Conservation (phyloP, 2,888 invertebrate genomes). For the Drosophila tanythrix region DNA sequence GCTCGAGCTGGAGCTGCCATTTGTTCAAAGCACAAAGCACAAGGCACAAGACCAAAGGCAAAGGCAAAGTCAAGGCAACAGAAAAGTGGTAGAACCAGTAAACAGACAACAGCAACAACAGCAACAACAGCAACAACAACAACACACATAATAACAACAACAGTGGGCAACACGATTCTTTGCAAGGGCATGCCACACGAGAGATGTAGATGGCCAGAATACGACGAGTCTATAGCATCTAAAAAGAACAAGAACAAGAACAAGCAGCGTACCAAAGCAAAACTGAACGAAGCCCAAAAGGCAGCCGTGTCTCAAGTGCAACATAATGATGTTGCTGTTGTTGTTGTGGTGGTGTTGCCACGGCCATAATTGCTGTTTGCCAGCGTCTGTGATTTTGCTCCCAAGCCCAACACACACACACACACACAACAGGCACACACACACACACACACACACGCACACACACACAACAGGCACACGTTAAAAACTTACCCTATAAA, state of each 20-base stretch:
- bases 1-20: conserved; percentile 53
- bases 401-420: conserved; percentile 24
- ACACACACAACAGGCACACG: conserved; percentile 13
- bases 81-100: conserved; percentile 65
- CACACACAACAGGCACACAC: too few relatives aligned
- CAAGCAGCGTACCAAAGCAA: conserved; percentile 30
- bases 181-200: conserved; percentile 59
- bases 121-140: conserved; percentile 20
- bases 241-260: conserved; percentile 24
- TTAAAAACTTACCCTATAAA: conserved; percentile 32
- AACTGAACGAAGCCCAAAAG: conserved; percentile 39
- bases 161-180: conserved; percentile 45
- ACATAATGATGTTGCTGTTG: conserved; percentile 55
- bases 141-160: conserved; percentile 9
- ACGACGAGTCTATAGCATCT: conserved; percentile 12
- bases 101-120: conserved; percentile 31
- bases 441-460: conserved; percentile 16
- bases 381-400: conserved; percentile 55
- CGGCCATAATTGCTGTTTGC: conserved; percentile 61
- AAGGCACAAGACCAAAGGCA: conserved; percentile 42
- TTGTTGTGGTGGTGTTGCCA: conserved; percentile 42
- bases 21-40: conserved; percentile 70
- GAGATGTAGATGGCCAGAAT: conserved; percentile 25
- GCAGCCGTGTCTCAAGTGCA: conserved; percentile 58
- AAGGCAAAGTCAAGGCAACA: conserved; percentile 60